A percentile compares a stretch with the other conserved stretches of the same genome.
These are phyloP conservation scores for Lerista edwardsae DNA, from an alignment of 2,797 vertebrate species.

Conservation along the genomic window DNA sequence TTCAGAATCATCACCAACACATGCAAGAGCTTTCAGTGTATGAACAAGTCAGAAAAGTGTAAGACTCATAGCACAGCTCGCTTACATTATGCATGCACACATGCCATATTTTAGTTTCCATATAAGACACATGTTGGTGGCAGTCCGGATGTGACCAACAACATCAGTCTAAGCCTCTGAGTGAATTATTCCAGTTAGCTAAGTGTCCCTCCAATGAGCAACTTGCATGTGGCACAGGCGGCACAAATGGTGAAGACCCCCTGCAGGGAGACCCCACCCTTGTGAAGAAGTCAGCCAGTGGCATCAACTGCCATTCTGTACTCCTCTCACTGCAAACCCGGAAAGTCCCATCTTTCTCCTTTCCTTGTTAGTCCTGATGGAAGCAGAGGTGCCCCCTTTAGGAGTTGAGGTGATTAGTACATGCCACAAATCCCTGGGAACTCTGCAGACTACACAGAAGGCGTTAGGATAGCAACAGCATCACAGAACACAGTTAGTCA, in stretches of 20 bases:
- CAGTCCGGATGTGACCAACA: neutral
- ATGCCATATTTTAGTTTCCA: neutral
- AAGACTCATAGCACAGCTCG: neutral
- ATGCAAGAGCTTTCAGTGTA: neutral
- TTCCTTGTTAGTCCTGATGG: conserved; percentile 15
- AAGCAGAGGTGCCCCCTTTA: neutral
- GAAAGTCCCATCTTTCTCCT: conserved; percentile 48
- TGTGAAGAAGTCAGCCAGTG: neutral
- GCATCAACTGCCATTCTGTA: neutral
- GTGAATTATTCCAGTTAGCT: neutral
- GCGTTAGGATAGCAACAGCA: conserved; percentile 38
- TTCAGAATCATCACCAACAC: neutral
- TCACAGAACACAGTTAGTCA: conserved; percentile 26
- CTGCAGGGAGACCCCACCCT: neutral
- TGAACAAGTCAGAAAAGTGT: neutral
- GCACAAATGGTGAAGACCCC: neutral
- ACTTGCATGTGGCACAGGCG: neutral
- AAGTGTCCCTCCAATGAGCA: neutral
- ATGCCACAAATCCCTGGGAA: neutral
- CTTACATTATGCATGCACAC: neutral
- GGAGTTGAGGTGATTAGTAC: neutral
- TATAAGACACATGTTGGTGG: neutral
- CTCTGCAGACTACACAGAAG: conserved; percentile 17
- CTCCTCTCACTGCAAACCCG: conserved; percentile 19
- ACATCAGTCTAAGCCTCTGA: neutral